Percentiles rank a stretch among this genome's conserved stretches.
Conservation (phyloP, 2,888 invertebrate species). For the Morinoia aosen region DNA sequence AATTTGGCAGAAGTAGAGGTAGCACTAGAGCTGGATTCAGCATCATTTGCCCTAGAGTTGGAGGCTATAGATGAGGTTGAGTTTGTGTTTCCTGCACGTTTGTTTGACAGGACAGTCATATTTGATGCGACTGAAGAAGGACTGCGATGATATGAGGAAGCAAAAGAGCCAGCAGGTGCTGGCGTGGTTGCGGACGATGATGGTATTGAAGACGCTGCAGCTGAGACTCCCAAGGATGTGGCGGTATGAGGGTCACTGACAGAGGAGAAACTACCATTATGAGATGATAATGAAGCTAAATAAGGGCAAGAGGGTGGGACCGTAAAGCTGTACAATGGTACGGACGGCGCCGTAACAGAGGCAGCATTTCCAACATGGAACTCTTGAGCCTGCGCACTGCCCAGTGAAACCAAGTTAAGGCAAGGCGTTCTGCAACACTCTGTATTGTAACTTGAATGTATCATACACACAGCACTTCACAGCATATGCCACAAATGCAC, state of each 20-base stretch:
- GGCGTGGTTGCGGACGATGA: background rate
- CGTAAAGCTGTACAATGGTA: slow-evolving; percentile 29
- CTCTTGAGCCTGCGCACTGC: slow-evolving; percentile 22
- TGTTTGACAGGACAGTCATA: slow-evolving; percentile 27
- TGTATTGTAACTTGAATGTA: too few relatives aligned
- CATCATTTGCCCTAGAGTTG: slow-evolving; percentile 37
- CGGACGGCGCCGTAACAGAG: background rate
- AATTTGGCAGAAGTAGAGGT: slow-evolving; percentile 1
- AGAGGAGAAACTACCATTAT: slow-evolving; percentile 3
- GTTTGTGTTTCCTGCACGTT: background rate
- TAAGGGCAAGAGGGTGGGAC: slow-evolving; percentile 22
- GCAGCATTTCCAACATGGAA: slow-evolving; percentile 13
- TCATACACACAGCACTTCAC: background rate
- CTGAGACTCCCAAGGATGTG: background rate
- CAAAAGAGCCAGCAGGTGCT: background rate
- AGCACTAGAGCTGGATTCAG: background rate
- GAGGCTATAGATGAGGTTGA: slow-evolving; percentile 42
- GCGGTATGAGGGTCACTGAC: background rate
- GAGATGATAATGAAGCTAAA: background rate
- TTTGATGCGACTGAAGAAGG: background rate
- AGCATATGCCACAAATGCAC: background rate
- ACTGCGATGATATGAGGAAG: background rate
- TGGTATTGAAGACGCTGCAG: slow-evolving; percentile 2
- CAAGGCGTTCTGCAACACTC: background rate
- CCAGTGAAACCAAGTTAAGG: background rate